phyloP scores from a whole-genome alignment of 92 coral and sea anemone species.

The Siderastrea radians region DNA sequence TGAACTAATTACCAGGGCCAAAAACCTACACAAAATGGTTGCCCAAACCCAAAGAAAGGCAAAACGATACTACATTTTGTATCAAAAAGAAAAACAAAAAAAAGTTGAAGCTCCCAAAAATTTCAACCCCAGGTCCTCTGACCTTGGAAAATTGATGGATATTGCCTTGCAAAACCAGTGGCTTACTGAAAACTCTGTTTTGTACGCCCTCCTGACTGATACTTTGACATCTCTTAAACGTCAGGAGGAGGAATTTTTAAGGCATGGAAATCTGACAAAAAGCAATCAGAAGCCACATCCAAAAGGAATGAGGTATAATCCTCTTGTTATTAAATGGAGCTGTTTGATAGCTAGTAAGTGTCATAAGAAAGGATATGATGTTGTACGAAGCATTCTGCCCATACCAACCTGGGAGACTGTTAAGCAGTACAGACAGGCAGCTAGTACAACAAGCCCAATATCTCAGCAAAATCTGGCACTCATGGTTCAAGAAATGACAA shows the following conservation, averaged over 20 bases:
- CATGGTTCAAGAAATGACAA: slow-evolving; percentile 65
- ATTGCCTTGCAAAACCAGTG: slow-evolving; percentile 42
- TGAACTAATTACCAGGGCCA: too few relatives aligned
- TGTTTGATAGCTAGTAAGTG: too few relatives aligned
- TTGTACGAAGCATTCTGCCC: too few relatives aligned
- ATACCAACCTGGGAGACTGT: slow-evolving; percentile 63
- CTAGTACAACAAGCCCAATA: slow-evolving; percentile 40
- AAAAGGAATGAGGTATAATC: too few relatives aligned
- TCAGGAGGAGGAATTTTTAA: slow-evolving; percentile 47
- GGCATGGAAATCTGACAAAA: slow-evolving; percentile 27
- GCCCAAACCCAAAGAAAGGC: too few relatives aligned
- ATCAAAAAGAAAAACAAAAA: too few relatives aligned
- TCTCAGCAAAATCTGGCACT: slow-evolving; percentile 34
- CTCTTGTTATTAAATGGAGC: too few relatives aligned
- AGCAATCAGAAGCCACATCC: slow-evolving; percentile 34
- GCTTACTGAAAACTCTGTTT: slow-evolving; percentile 46
- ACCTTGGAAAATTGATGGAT: slow-evolving; percentile 45
- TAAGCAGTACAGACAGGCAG: slow-evolving; percentile 56
- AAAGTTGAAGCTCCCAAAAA: too few relatives aligned
- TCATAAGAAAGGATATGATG: too few relatives aligned
- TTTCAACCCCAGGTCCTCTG: too few relatives aligned
- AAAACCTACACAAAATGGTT: too few relatives aligned
- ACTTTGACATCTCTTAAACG: slow-evolving; percentile 32
- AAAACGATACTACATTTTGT: too few relatives aligned
- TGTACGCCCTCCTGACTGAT: slow-evolving; percentile 42